Percentiles rank a stretch among this genome's conserved stretches.
Evolutionary conservation across 1,140 invertebrate genomes (phyloP).

Genomic region (Archivesica marissinica): DNA sequence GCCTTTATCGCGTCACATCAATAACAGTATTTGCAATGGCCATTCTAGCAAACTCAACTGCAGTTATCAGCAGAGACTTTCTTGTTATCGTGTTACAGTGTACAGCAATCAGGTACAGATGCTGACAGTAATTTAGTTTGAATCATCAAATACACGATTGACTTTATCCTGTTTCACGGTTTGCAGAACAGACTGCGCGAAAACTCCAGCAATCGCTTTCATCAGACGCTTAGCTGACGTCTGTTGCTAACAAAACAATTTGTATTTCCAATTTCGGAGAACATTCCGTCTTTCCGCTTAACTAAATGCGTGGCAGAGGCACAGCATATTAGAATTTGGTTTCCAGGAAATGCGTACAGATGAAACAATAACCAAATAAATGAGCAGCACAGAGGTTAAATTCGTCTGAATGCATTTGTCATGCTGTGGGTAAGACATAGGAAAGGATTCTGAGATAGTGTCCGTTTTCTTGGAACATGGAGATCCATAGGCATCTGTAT

Average conservation of each 20-base stretch:
- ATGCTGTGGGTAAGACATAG: no score
- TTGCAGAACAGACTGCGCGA: constrained; percentile 29
- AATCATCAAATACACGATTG: constrained; percentile 30
- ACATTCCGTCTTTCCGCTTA: constrained; percentile 40
- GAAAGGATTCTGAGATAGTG: no score
- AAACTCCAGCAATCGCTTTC: neutral
- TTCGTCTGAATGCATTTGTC: no score
- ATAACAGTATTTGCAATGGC: constrained; percentile 49
- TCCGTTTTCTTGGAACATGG: no score
- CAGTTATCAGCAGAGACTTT: constrained; percentile 11
- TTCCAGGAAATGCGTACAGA: constrained; percentile 8
- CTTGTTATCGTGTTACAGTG: constrained; percentile 9
- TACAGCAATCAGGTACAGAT: neutral
- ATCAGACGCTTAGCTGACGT: constrained; percentile 16
- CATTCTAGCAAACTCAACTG: constrained; percentile 1
- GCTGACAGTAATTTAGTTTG: constrained; percentile 36
- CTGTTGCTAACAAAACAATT: constrained; percentile 36
- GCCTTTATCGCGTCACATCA: constrained; percentile 14
- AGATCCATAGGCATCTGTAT: no score
- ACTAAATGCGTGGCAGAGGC: constrained; percentile 16
- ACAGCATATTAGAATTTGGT: constrained; percentile 25
- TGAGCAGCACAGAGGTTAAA: no score
- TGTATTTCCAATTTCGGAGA: constrained; percentile 35
- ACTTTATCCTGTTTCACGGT: constrained; percentile 34
- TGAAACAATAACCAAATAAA: no score